Evolutionary conservation across 2,797 vertebrate species (phyloP), one percentile per base, ranked within the genome.

Genomic region (Picus viridis): DNA sequence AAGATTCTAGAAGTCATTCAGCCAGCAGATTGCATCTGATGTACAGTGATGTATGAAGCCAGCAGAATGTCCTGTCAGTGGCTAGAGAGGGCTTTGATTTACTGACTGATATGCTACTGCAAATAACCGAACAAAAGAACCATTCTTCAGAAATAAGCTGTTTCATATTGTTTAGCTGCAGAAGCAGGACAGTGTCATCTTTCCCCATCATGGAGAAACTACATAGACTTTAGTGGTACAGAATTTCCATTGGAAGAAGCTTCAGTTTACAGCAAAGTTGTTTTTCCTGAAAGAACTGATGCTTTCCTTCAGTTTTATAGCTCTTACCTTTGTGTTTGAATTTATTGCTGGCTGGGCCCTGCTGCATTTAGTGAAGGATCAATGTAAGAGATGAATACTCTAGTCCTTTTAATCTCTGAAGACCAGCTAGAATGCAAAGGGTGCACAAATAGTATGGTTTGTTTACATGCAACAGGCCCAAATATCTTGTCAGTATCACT

Each of bases 41-140:
- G 41, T 88, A 23, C 24, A 56, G 57, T 91, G 68, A 34, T 62
- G 18, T 79, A 51, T 58, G 57, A 88, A 81, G 88, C 41, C 64
- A 94, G 56, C 45, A 71, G 54, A 79, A 86, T 79, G 51, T 85
- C 30, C 54, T 49, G 34, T 59, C 68, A 57, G 43, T 75, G 64
- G 64, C 71, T 82, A 19, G 16, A 86, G 78, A 68, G 57, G 41
- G 23, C 72, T 96, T 92, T 83, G 86, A 82, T 90, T 92, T 93
- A 82, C 30, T 82, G 54, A 20, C 54, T 68, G 63, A 88, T 88
- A 90, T 85, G 78, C 53, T 74, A 17, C 74, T 77, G 39, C 78
- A 90, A 88, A 68, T 74, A 88, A 53, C 36, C 91, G 83, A 91
- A 86, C 56, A 43, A 43, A 77, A 86, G 61, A 76, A 17, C 36